Evolutionary conservation across 2,113 vertebrate genomes (phyloP).

Genomic region (Nothobranchius furzeri): DNA sequence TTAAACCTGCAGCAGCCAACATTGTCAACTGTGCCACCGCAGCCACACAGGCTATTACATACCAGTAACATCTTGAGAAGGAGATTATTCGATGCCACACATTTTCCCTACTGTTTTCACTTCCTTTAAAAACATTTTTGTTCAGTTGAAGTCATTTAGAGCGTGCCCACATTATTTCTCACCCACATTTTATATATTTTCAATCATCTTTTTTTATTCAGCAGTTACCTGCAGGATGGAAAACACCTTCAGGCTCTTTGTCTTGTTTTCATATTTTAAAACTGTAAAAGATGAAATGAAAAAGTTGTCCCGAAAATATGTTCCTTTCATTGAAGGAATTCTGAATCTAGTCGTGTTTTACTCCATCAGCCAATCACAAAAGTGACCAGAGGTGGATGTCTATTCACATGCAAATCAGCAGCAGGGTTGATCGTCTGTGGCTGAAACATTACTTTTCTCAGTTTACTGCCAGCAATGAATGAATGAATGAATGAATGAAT

Average conservation of each 20-base stretch:
- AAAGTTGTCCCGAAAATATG: not conserved
- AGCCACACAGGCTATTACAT: too few species aligned
- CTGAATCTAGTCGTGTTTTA: too few species aligned
- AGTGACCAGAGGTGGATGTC: too few species aligned
- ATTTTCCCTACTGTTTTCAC: not conserved
- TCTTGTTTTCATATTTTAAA: not conserved
- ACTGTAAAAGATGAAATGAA: not conserved
- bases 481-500: too few species aligned
- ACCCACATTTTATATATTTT: not conserved
- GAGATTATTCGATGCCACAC: not conserved
- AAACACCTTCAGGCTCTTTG: not conserved
- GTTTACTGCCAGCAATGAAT: too few species aligned
- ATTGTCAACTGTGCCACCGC: too few species aligned
- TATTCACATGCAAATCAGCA: too few species aligned
- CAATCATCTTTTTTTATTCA: not conserved
- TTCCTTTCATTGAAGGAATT: not conserved
- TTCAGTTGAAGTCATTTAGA: not conserved
- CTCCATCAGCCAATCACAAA: too few species aligned
- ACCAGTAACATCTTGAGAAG: conserved; percentile 4
- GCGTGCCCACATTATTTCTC: not conserved
- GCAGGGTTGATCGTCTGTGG: too few species aligned
- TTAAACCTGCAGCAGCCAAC: too few species aligned
- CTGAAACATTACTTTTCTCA: too few species aligned
- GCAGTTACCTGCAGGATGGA: not conserved
- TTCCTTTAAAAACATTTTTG: not conserved